Evolutionary conservation across 2,113 vertebrate genomes (phyloP).

Genomic region (Cyprinodon brontotheroides): DNA sequence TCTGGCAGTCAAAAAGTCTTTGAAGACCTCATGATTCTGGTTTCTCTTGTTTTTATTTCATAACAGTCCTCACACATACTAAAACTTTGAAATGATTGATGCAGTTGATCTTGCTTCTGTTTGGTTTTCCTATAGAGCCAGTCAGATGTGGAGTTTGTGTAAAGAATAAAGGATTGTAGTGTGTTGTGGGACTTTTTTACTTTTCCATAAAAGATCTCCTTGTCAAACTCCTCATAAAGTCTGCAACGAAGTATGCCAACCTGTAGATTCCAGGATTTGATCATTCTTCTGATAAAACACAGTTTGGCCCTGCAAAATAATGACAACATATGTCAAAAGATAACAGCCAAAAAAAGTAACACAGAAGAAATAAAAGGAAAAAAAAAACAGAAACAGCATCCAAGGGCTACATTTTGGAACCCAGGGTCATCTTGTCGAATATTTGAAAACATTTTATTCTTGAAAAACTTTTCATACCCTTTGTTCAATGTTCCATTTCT

Average conservation of each 20-base stretch:
- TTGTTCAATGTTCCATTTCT: too few relatives aligned
- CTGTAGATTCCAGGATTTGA: slow-evolving; percentile 84
- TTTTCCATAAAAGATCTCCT: slow-evolving; percentile 88
- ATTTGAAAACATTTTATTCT: too few relatives aligned
- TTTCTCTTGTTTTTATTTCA: background rate
- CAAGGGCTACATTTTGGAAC: too few relatives aligned
- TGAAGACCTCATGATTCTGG: background rate
- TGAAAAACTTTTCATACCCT: too few relatives aligned
- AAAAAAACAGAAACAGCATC: too few relatives aligned
- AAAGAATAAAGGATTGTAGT: slow-evolving; percentile 3
- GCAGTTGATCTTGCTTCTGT: background rate
- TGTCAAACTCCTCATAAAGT: slow-evolving; percentile 90
- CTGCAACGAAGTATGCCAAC: slow-evolving; percentile 81
- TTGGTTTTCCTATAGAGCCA: slow-evolving; percentile 19
- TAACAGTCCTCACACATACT: background rate
- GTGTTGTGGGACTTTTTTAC: slow-evolving; percentile 70
- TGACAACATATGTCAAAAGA: too few relatives aligned
- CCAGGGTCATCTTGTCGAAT: too few relatives aligned
- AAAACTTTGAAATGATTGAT: background rate
- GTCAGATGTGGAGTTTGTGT: background rate
- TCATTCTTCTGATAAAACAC: background rate
- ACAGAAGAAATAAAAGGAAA: too few relatives aligned
- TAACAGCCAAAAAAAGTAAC: too few relatives aligned
- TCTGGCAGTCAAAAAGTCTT: background rate
- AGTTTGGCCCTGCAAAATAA: background rate